phyloP scores from a whole-genome alignment of 2,113 vertebrate genomes.

The Gracilinanus agilis region DNA sequence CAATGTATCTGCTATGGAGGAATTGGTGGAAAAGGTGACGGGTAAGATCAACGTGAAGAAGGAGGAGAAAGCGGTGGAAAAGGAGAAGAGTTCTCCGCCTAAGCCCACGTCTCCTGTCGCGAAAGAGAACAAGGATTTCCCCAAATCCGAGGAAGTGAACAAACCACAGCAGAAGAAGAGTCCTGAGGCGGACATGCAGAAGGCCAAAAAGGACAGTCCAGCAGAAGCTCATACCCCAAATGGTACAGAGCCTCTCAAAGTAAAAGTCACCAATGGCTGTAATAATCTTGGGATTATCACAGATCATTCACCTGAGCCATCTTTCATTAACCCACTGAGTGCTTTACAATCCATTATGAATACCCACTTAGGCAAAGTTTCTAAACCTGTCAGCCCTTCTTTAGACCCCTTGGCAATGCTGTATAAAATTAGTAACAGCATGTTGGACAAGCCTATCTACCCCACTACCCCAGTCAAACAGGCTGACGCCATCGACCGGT shows the following conservation, averaged over 20 bases:
- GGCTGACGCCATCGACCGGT: slow-evolving; percentile 89
- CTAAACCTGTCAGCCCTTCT: slow-evolving; percentile 93
- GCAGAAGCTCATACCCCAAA: slow-evolving; percentile 89
- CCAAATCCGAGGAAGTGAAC: slow-evolving; percentile 85
- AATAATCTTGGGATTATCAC: slow-evolving; percentile 95
- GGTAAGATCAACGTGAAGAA: slow-evolving; percentile 93
- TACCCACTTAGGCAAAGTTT: slow-evolving; percentile 96
- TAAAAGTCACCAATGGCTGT: slow-evolving; percentile 93
- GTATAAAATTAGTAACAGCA: slow-evolving; percentile 97
- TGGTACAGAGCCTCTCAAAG: slow-evolving; percentile 89
- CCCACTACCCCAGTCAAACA: slow-evolving; percentile 90
- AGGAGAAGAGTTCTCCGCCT: slow-evolving; percentile 83
- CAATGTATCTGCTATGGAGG: slow-evolving; percentile 98
- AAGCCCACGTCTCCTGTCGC: slow-evolving; percentile 88
- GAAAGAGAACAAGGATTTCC: slow-evolving; percentile 91
- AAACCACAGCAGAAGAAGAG: slow-evolving; percentile 86
- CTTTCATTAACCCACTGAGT: slow-evolving; percentile 96
- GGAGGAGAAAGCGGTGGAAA: slow-evolving; percentile 89
- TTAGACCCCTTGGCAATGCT: slow-evolving; percentile 96
- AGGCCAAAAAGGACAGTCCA: slow-evolving; percentile 90
- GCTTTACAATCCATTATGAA: slow-evolving; percentile 99
- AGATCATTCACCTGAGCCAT: slow-evolving; percentile 95
- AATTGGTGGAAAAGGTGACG: slow-evolving; percentile 97
- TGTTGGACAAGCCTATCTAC: slow-evolving; percentile 96
- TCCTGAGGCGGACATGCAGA: slow-evolving; percentile 87